Base-by-base conservation (phyloP, 2,113 vertebrate genomes). In the Poeciliopsis turrubarensis region DNA sequence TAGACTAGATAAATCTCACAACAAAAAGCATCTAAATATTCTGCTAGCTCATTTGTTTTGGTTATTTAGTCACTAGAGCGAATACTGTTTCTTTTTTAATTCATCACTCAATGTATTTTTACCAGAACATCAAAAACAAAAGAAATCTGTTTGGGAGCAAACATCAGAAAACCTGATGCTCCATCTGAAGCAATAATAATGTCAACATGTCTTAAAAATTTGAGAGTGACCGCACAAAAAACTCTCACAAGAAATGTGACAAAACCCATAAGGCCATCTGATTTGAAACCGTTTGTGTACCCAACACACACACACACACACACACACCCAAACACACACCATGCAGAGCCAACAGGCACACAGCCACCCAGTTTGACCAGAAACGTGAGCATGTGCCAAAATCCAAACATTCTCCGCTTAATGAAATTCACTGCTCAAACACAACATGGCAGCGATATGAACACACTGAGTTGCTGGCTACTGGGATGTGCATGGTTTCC, bases 401-500 rank as follows among this genome's bases (percentile, higher is more conserved):
- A 73, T 65, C 73, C 32, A 17, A 80, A 79, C 71, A 17, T 80
- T 83, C 65, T 72, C 60, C 69, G 62, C 51, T n/a, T 75, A 65
- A 77, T 82, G 31, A 80, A 85, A 76, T 83, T 81, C 73, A 66
- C 61, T 77, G 79, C 1, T 63, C 0, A 34, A 80, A 37, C 72
- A 44, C 80, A 70, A 81, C 60, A 75, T 73, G 31, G 67, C 57
- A 17, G 65, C 32, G 60, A 78, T 12, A 32, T 31, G 81, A 72
- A 81, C 82, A 72, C 72, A 44, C 74, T 71, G 79, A 70, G 73
- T 80, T 65, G 64, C 66, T 66, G 74, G 71, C 72, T 60, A 1
- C 60, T 57, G 70, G 70, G 72, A 73, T 77, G 81, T 74, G 80
- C 78, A 77, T 68, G 81, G 89, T 92, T 91, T 77, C 89, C 89